These are phyloP conservation scores for Rhopalosiphum maidis DNA, from an alignment of 1,140 invertebrate species.

Conservation along the genomic window DNA sequence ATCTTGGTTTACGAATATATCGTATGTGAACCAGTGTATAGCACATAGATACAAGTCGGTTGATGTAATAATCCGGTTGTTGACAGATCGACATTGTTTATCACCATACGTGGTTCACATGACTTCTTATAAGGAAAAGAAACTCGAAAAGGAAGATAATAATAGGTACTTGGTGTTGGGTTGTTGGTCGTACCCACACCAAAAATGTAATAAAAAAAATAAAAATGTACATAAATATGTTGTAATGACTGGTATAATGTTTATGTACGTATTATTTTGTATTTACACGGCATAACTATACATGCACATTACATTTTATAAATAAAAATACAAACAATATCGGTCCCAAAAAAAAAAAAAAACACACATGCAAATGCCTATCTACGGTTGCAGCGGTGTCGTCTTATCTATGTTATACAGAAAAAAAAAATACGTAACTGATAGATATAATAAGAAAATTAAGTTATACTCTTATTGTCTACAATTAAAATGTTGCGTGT, in stretches of 20 bases:
- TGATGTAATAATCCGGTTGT: constrained; percentile 42
- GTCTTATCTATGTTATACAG: not conserved
- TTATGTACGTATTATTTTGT: constrained; percentile 7
- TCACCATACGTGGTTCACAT: not conserved
- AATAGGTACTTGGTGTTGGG: not conserved
- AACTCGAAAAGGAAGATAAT: not conserved
- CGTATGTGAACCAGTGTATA: not conserved
- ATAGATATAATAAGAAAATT: constrained; percentile 38
- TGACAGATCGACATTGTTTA: constrained; percentile 24
- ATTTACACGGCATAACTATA: constrained; percentile 25
- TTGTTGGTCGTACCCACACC: not conserved
- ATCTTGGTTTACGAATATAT: not conserved
- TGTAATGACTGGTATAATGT: constrained; percentile 33
- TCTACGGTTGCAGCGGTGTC: not conserved
- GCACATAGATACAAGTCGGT: not conserved
- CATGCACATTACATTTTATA: constrained; percentile 4
- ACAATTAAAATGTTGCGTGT: not conserved
- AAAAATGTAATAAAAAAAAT: not conserved
- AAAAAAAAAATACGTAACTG: constrained; percentile 18
- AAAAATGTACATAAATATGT: not conserved
- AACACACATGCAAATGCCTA: not conserved
- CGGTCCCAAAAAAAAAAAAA: not conserved
- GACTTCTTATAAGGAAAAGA: not conserved
- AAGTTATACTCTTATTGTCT: constrained; percentile 21
- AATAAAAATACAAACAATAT: constrained; percentile 28